These are phyloP conservation scores for Leptopilina drosophilae DNA, from an alignment of 2,888 invertebrate genomes.

Conservation along the genomic window DNA sequence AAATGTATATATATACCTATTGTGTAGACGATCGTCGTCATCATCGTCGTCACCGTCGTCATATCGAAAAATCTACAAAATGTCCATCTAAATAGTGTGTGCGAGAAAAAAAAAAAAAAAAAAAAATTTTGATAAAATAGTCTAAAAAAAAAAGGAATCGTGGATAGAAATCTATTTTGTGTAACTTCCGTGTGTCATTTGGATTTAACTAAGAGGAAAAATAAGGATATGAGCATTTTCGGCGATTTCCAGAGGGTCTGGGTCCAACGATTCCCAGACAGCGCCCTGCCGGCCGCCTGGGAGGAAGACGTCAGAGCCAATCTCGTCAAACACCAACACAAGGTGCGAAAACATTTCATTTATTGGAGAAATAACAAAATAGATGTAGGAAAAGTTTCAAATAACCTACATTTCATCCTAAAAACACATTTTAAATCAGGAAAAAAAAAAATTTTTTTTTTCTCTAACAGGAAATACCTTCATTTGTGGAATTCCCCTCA, in stretches of 20 bases:
- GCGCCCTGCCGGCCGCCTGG: conserved; percentile 93
- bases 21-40: conserved; percentile 30
- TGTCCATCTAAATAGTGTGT: conserved; percentile 34
- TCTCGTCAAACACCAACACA: conserved; percentile 92
- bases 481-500: too few species aligned
- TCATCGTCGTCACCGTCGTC: conserved; percentile 30
- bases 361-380: background rate
- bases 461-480: too few species aligned
- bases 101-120: conserved; percentile 15
- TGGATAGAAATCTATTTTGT: too few species aligned
- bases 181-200: background rate
- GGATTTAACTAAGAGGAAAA: background rate
- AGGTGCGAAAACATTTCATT: conserved; percentile 76
- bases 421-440: too few species aligned
- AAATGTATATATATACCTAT: background rate
- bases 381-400: too few species aligned
- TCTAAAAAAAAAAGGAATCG: background rate
- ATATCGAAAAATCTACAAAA: background rate
- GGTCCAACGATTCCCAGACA: conserved; percentile 94
- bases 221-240: conserved; percentile 85
- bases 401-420: too few species aligned
- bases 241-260: conserved; percentile 94
- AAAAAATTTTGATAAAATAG: background rate
- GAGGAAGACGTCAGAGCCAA: conserved; percentile 95
- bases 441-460: too few species aligned